Base-by-base conservation (phyloP, 1,140 invertebrate genomes). In the Scaptomyza pallida region DNA sequence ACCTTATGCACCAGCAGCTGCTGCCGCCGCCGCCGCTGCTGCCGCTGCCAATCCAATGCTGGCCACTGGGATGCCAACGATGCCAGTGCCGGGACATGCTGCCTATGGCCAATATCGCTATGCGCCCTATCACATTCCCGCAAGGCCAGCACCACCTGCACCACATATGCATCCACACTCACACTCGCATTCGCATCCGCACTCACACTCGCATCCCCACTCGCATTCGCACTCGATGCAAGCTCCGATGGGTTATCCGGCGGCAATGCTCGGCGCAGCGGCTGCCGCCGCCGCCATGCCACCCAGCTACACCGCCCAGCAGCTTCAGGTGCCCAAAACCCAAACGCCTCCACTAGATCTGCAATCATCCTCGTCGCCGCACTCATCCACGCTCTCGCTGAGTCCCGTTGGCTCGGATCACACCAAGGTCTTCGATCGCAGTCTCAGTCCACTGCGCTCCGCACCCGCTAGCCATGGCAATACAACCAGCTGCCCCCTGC, bases 21-120 rank as follows among this genome's bases (percentile, higher is more conserved):
- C 64, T 15, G 65, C 72, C 21, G 55, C 78, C 41, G 50, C 70
- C 61, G 79, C 80, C n/a, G 78, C 71, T 2, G 70, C 43, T 2
- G 64, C 75, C 2, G 59, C 60, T 35, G 47, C 68, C 47, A 92
- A 92, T 8, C 91, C 93, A 60, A 76, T 93, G 88, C 65, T 93
- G 81, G 89, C 92, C 89, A 92, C 92, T 0, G 91, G 93, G 1
- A 85, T 94, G 75, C 91, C 92, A 5, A 92, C 89, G 10, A 88
- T 89, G 76, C 92, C 70, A 89, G 93, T 92, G 90, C 92, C 75
- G 81, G 92, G 69, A 1, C 83, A 89, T 12, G 65, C 91, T 71
- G 91, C 54, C 79, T 93, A 80, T 69, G 93, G 60, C 61, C 92
- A 91, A 73, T 80, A 92, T 76, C 63, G 92, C 45, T 92, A 80